Base-by-base conservation (phyloP, 2,113 vertebrate species). In the Toxotes chatareus region DNA sequence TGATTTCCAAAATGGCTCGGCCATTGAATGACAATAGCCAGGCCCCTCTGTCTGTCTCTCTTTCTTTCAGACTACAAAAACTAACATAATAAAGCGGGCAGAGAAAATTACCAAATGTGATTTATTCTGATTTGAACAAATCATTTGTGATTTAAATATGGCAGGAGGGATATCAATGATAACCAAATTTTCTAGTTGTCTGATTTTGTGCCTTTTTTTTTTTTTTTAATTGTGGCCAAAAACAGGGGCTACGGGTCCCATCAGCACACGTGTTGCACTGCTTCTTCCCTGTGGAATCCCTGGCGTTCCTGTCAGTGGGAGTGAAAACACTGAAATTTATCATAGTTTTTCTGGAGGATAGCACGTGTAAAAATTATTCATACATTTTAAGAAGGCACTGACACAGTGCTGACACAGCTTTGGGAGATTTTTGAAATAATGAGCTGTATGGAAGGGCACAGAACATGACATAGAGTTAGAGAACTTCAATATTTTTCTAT, bases 1-100 rank as follows among this genome's bases (percentile, higher is more conserved):
- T 93, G 93, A 84, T 91, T 93, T 93, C 92, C 91, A 89, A 94
- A 93, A 93, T 91, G 88, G 95, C 89, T 89, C 79, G 76, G 91
- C 92, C 89, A 94, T 90, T 95, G 94, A 95, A 92, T 96, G 96
- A 96, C 94, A 94, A 95, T 94, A 84, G 67, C 86, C 96, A 96
- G 95, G 85, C 93, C 84, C 69, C 88, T 83, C 71, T 74, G 62
- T 67, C 64, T 74, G 72, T 83, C 87, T 82, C 84, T 67, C 69
- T 84, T 74, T 84, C 87, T 88, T 86, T 91, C 86, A 82, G 89
- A 83, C 70, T 63, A 85, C 61, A 91, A 89, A 89, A 89, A 86
- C 74, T 84, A 91, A 87, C 82, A 86, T 38, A 89, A 86, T 78
- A 91, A 92, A 84, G 83, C 76, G 65, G 73, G n/a, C 74, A 55